phyloP scores from a whole-genome alignment of 2,888 invertebrate genomes.

The Spodoptera littoralis region DNA sequence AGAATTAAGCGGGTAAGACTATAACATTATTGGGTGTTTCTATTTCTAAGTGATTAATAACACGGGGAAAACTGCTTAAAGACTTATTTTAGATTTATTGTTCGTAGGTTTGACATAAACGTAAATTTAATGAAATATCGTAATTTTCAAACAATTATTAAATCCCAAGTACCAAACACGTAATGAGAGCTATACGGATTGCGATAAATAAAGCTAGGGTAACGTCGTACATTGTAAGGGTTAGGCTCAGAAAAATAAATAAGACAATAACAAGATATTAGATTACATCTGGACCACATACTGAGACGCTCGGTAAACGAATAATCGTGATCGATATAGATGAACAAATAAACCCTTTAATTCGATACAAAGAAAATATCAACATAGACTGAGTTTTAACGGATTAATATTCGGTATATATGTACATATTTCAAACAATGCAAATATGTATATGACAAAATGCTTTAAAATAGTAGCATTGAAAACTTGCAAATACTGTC shows the following conservation, averaged over 20 bases:
- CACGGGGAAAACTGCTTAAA: too few species aligned
- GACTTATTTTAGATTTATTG: too few species aligned
- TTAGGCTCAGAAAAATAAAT: slow-evolving; percentile 44
- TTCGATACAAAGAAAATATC: slow-evolving; percentile 30
- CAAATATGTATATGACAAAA: slow-evolving; percentile 26
- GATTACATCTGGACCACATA: slow-evolving; percentile 59
- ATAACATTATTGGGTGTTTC: too few species aligned
- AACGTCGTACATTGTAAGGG: slow-evolving; percentile 33
- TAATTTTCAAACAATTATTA: neutral
- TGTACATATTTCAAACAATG: slow-evolving; percentile 23
- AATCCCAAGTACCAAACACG: slow-evolving; percentile 18
- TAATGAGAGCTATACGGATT: slow-evolving; percentile 20
- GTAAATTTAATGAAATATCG: too few species aligned
- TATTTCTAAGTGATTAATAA: too few species aligned
- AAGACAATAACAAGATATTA: slow-evolving; percentile 52
- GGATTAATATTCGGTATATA: slow-evolving; percentile 18
- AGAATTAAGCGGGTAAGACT: too few species aligned
- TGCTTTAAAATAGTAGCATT: slow-evolving; percentile 43
- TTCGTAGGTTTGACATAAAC: neutral
- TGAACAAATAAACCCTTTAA: slow-evolving; percentile 38
- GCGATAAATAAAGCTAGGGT: slow-evolving; percentile 38
- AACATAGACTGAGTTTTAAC: slow-evolving; percentile 11
- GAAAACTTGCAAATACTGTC: slow-evolving; percentile 54
- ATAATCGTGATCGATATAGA: slow-evolving; percentile 52
- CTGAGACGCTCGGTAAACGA: slow-evolving; percentile 45